These are phyloP conservation scores for Pseudobourletiella spinata DNA, from an alignment of 1,140 invertebrate species.

Conservation along the genomic window DNA sequence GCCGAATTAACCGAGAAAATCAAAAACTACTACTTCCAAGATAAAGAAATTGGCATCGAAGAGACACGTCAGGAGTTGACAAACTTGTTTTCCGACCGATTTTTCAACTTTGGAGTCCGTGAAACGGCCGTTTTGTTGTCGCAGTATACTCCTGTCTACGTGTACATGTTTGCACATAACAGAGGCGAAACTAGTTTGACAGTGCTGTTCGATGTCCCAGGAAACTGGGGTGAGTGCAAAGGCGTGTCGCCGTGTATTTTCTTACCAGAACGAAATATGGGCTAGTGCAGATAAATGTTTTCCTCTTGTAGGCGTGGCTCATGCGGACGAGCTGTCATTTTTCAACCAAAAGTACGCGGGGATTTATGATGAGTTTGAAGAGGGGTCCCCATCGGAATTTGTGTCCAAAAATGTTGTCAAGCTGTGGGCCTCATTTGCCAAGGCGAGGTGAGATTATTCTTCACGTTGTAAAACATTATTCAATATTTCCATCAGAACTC, in stretches of 20 bases:
- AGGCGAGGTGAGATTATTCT: slow-evolving; percentile 17
- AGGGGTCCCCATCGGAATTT: not conserved
- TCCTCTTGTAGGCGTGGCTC: not conserved
- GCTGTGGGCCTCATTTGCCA: slow-evolving; percentile 17
- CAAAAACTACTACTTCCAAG: slow-evolving; percentile 9
- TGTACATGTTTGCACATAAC: slow-evolving; percentile 14
- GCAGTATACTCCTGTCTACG: slow-evolving; percentile 19
- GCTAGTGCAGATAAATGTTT: too few species aligned
- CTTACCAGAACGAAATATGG: too few species aligned
- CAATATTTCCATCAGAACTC: too few species aligned
- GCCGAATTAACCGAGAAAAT: not conserved
- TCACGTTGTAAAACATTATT: too few species aligned
- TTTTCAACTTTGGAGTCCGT: slow-evolving; percentile 23
- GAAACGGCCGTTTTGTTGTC: slow-evolving; percentile 3
- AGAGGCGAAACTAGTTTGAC: slow-evolving; percentile 12
- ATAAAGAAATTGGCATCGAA: slow-evolving; percentile 5
- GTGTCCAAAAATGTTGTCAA: slow-evolving; percentile 16
- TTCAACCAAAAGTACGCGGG: not conserved
- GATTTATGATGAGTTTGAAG: slow-evolving; percentile 1
- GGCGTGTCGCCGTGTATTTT: not conserved
- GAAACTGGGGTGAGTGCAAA: not conserved
- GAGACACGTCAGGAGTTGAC: slow-evolving; percentile 14
- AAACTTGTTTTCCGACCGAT: slow-evolving; percentile 21
- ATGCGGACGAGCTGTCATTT: not conserved
- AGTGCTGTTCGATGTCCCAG: not conserved